A percentile compares a stretch with the other conserved stretches of the same genome.
These are phyloP conservation scores for Apotomis turbidana DNA, from an alignment of 2,888 invertebrate genomes.

Conservation along the genomic window DNA sequence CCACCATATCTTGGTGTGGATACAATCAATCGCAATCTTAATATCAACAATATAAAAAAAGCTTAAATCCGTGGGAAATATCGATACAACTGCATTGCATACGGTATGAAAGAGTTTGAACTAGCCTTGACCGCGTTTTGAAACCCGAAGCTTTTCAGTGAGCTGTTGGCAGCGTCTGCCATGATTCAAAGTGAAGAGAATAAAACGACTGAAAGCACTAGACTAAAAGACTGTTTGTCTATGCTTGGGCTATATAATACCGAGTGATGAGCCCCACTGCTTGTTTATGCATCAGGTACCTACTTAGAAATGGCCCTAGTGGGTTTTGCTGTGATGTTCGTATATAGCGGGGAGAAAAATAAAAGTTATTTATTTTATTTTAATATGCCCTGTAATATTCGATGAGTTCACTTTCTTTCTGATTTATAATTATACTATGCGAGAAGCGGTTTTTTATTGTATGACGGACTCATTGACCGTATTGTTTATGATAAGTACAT, in stretches of 20 bases:
- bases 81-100: slow-evolving; percentile 19
- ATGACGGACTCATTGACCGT: no score
- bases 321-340: no score
- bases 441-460: no score
- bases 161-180: slow-evolving; percentile 35
- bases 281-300: slow-evolving; percentile 47
- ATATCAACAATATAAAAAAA: no score
- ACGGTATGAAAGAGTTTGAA: slow-evolving; percentile 24
- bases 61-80: background rate
- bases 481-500: no score
- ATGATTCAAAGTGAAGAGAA: slow-evolving; percentile 35
- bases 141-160: slow-evolving; percentile 27
- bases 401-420: no score
- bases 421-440: no score
- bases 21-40: no score
- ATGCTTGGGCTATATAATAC: slow-evolving; percentile 44
- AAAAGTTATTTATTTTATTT: no score
- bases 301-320: slow-evolving; percentile 16
- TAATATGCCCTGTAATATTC: no score
- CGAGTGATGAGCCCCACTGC: slow-evolving; percentile 44
- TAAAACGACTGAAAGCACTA: slow-evolving; percentile 43
- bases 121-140: slow-evolving; percentile 36
- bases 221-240: slow-evolving; percentile 42
- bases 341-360: no score
- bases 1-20: no score